A percentile compares a stretch with the other conserved stretches of the same genome.
These are phyloP conservation scores for Drosophila suzukii DNA, from an alignment of 1,140 invertebrate genomes.

Conservation along the genomic window DNA sequence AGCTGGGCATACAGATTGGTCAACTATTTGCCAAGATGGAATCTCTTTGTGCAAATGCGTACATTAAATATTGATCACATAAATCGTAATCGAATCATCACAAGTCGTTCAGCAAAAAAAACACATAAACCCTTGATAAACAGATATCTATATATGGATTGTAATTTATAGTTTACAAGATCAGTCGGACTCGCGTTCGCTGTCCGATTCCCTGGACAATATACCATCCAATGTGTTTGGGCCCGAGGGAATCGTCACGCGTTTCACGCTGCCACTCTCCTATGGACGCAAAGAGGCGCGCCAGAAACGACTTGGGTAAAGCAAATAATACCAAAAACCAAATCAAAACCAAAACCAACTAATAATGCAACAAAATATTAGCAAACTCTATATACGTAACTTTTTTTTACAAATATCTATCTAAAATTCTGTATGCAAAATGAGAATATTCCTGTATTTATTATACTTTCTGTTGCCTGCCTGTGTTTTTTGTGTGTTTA, in stretches of 20 bases:
- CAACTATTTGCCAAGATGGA: constrained; percentile 18
- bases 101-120: constrained; percentile 9
- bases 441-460: constrained; percentile 5
- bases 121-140: constrained; percentile 4
- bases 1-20: constrained; percentile 1
- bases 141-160: constrained; percentile 51
- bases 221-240: constrained; percentile 85
- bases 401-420: background rate
- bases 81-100: constrained; percentile 25
- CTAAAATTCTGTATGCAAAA: background rate
- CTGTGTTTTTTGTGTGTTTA: constrained; percentile 18
- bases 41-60: constrained; percentile 24
- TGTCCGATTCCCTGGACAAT: constrained; percentile 85
- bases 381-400: constrained; percentile 7
- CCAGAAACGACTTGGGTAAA: constrained; percentile 87
- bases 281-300: constrained; percentile 87
- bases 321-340: constrained; percentile 39
- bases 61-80: constrained; percentile 25
- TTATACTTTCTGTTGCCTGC: constrained; percentile 10
- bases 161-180: constrained; percentile 85
- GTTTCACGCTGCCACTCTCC: constrained; percentile 87
- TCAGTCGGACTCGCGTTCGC: constrained; percentile 84
- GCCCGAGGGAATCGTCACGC: constrained; percentile 84
- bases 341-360: constrained; percentile 15
- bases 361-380: constrained; percentile 1